Percentiles rank a stretch among this genome's conserved stretches.
phyloP scores from a whole-genome alignment of 2,797 vertebrate species.

The Gymnothorax javanicus region DNA sequence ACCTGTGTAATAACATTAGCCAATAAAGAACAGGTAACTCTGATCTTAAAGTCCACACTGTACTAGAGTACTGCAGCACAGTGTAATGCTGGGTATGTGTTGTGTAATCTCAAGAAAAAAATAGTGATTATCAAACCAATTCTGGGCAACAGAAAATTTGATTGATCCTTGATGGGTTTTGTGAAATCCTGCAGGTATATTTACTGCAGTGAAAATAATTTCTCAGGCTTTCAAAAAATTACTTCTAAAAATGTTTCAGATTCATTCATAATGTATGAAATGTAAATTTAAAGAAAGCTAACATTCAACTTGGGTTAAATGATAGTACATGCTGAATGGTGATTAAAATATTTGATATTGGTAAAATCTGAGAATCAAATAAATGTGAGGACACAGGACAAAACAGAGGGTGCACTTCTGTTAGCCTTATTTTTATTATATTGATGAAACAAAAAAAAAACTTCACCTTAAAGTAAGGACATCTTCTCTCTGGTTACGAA shows the following conservation, averaged over 20 bases:
- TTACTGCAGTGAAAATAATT: background rate
- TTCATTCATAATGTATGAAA: background rate
- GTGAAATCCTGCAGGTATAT: background rate
- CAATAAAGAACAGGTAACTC: background rate
- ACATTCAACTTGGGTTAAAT: background rate
- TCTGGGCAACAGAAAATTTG: background rate
- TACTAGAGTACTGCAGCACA: too few relatives aligned
- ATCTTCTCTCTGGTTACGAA: background rate
- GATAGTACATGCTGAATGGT: background rate
- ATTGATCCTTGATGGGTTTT: background rate
- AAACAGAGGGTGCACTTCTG: background rate
- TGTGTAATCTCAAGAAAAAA: background rate
- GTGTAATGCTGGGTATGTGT: background rate
- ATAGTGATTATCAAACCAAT: background rate
- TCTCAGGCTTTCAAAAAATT: background rate
- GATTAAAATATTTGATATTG: background rate
- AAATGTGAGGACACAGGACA: background rate
- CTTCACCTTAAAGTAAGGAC: slow-evolving; percentile 7
- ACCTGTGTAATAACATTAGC: background rate
- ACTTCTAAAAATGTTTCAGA: background rate
- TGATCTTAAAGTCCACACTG: too few relatives aligned
- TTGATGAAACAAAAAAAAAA: background rate
- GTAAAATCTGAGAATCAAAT: background rate
- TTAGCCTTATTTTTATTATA: background rate
- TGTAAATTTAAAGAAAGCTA: background rate